Evolutionary conservation across 2,113 vertebrate species (phyloP).

Genomic region (Microtus ochrogaster): DNA sequence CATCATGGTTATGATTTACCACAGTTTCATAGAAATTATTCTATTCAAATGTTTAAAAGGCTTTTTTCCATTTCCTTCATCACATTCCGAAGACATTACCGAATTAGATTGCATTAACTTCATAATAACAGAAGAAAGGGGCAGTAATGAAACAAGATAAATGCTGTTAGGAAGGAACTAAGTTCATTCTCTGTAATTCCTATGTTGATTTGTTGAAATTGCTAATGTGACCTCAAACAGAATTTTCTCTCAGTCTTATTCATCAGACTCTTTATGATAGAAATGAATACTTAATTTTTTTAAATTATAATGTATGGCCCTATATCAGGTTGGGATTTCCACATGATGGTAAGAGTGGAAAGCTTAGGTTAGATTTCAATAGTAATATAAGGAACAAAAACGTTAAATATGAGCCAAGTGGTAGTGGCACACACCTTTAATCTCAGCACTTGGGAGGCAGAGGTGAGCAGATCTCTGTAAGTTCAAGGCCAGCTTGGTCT

Average conservation of each 20-base stretch:
- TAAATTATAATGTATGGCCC: not conserved
- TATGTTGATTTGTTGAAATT: slow-evolving; percentile 71
- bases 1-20: slow-evolving; percentile 60
- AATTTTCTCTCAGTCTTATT: slow-evolving; percentile 51
- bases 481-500: no score
- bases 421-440: no score
- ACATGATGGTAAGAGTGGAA: not conserved
- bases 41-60: slow-evolving; percentile 51
- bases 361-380: not conserved
- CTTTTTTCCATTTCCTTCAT: slow-evolving; percentile 69
- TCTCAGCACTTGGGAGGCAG: no score
- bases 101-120: slow-evolving; percentile 75
- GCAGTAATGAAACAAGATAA: slow-evolving; percentile 61
- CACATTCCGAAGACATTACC: slow-evolving; percentile 73
- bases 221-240: slow-evolving; percentile 54
- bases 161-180: slow-evolving; percentile 72
- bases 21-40: slow-evolving; percentile 45
- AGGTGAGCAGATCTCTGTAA: no score
- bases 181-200: slow-evolving; percentile 73
- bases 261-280: slow-evolving; percentile 20
- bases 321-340: not conserved
- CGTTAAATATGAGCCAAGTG: no score
- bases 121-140: slow-evolving; percentile 66
- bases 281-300: not conserved
- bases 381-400: not conserved